Percentiles rank a stretch among this genome's conserved stretches.
Conservation (phyloP, 2,113 vertebrate genomes). For the Diphyllodes magnificus region DNA sequence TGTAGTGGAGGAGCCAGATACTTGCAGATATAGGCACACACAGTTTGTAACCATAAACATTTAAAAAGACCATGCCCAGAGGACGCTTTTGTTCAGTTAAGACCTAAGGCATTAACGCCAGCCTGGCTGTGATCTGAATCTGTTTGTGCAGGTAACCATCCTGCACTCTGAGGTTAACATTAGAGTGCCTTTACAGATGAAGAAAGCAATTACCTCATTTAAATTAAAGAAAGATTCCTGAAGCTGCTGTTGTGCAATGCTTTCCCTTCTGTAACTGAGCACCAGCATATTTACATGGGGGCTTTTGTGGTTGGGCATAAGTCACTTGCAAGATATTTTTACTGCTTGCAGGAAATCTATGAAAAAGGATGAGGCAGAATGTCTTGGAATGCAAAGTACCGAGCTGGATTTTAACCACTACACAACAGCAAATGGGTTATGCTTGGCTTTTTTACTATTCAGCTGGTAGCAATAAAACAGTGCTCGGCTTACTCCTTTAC, state of each 20-base stretch:
- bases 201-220: neutral
- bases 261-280: slow-evolving; percentile 45
- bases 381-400: slow-evolving; percentile 29
- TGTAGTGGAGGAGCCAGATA: neutral
- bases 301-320: slow-evolving; percentile 26
- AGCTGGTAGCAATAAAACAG: slow-evolving; percentile 57
- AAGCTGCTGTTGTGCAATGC: neutral
- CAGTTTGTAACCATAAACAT: neutral
- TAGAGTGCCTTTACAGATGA: neutral
- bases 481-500: slow-evolving; percentile 28
- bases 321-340: slow-evolving; percentile 44
- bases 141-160: neutral
- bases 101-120: neutral
- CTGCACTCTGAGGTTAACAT: neutral
- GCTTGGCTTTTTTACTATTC: slow-evolving; percentile 56
- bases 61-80: neutral
- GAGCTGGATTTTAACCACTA: slow-evolving; percentile 48
- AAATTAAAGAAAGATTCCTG: slow-evolving; percentile 13
- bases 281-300: slow-evolving; percentile 29
- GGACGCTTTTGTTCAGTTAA: neutral
- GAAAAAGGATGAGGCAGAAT: slow-evolving; percentile 32
- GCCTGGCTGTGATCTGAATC: neutral
- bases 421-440: slow-evolving; percentile 47
- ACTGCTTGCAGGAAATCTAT: slow-evolving; percentile 39
- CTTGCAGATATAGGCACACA: neutral